A percentile compares a stretch with the other conserved stretches of the same genome.
Conservation (phyloP, 2,888 invertebrate species). For the Cacoxenus indagator region DNA sequence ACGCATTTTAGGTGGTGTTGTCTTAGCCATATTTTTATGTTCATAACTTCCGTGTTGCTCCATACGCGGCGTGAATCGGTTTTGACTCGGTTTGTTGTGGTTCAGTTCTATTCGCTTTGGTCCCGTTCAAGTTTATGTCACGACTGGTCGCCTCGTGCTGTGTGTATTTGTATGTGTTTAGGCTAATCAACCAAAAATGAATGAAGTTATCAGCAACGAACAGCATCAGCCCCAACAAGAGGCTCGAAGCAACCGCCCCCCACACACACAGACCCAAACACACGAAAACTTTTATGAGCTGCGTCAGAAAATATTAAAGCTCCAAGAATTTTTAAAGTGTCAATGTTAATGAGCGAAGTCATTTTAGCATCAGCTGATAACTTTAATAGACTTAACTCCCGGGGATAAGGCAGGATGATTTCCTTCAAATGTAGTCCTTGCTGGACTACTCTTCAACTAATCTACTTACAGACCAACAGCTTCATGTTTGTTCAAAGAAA, state of each 20-base stretch:
- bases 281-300: no score
- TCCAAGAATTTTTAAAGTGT: no score
- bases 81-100: neutral
- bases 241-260: neutral
- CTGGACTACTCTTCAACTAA: no score
- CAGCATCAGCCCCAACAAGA: neutral
- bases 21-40: constrained; percentile 13
- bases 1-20: constrained; percentile 26
- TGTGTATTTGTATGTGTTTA: constrained; percentile 7
- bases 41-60: constrained; percentile 1
- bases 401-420: no score
- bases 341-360: no score
- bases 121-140: neutral
- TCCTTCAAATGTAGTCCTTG: no score
- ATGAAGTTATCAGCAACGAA: constrained; percentile 17
- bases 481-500: no score
- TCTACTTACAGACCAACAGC: no score
- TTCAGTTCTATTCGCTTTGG: neutral
- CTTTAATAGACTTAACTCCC: no score
- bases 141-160: neutral
- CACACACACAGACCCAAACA: no score
- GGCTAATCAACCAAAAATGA: constrained; percentile 19
- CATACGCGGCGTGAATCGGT: neutral
- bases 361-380: no score
- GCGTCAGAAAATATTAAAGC: no score